Base-by-base conservation (phyloP, 1,140 invertebrate species). In the Centruroides sculpturatus region DNA sequence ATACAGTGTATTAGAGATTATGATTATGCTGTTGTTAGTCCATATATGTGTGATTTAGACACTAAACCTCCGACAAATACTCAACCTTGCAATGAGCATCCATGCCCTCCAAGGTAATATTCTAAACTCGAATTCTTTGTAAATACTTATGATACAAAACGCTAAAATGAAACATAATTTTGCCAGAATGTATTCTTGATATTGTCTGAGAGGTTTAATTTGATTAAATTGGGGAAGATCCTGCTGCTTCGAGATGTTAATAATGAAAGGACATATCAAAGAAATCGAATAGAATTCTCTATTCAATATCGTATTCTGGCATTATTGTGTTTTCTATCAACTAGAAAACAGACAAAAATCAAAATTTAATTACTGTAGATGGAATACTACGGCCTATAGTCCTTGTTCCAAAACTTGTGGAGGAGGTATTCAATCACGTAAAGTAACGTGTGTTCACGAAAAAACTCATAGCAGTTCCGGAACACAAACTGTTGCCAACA, bases 31-130 rank as follows among this genome's bases (percentile, higher is more conserved):
- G 82, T 87, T 3, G 89, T 92, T 0, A 85, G 84, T 6, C 88
- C 86, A 7, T 85, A 86, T 68, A 79, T 92, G 64, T 94, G 92
- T 67, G 80, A 87, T 34, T 79, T 84, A 0, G 83, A 86, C 59
- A 83, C 83, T 0, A 87, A 90, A 70, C 92, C 92, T 0, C 89
- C 93, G 72, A 84, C 86, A 10, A 77, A 90, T 51, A 87, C 90
- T n/a, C 79, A 89, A 63, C 89, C 89, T 0, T 97, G 92, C 75
- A 96, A 96, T 71, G 90, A 93, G 68, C 83, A 90, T 62, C 87
- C 92, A 0, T 97, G 92, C 72, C 73, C 76, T 36, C 75, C 78
- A 9, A 65, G 68, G 63, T 75, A 41, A 41, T 8, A 41, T 41
- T 41, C 41, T 41, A 41, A 41, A 41, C 8, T 41, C 41, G 8